Evolutionary conservation across 2,113 vertebrate genomes (phyloP), one percentile per base, ranked within the genome.

Genomic region (Rhegmatorhina hoffmannsi): DNA sequence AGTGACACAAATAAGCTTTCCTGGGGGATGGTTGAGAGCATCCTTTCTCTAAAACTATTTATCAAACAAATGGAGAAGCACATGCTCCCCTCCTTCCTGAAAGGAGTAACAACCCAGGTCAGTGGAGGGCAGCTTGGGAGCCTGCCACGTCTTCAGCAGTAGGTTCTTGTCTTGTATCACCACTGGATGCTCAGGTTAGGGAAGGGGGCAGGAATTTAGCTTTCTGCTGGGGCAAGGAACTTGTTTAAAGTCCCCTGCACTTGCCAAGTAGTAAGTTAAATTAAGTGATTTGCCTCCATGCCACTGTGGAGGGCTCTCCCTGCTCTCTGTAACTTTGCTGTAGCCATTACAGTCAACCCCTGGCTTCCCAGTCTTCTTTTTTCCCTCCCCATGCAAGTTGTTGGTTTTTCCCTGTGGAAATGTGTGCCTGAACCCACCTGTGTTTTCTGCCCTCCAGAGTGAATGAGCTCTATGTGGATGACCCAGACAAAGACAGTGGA

Each of bases 401-500:
- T 20, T 64, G 28, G 20, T 46, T 77, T 92, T 68, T 70, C 12
- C 55, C 44, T 34, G 18, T 76, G 80, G 60, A 52, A 52, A 64
- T 34, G 13, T 34, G 25, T 85, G 59, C 34, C 38, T 77, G 36
- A 79, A 10, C 12, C 10, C 60, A n/a, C 34, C 55, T 87, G 15
- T 96, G 69, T 91, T 94, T 84, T 94, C 73, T 96, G 36, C 94
- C 76, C 69, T 91, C 4, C 98, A 99, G 99, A 81, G 99, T 99
- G 95, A 99, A 99, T 58, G 99, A 99, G 96, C 98, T 99, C 20
- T 99, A 99, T 17, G 99, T 99, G 88, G 99, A 99, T 96, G 99
- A 99, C 96, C 99, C 99, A 11, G 99, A 99, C 98, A 99, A 99
- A 98, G 98, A 99, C 98, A 99, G 99, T 80, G 99, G 99, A 91